phyloP scores from a whole-genome alignment of 2,797 vertebrate genomes.

The Sorex maritimensis region DNA sequence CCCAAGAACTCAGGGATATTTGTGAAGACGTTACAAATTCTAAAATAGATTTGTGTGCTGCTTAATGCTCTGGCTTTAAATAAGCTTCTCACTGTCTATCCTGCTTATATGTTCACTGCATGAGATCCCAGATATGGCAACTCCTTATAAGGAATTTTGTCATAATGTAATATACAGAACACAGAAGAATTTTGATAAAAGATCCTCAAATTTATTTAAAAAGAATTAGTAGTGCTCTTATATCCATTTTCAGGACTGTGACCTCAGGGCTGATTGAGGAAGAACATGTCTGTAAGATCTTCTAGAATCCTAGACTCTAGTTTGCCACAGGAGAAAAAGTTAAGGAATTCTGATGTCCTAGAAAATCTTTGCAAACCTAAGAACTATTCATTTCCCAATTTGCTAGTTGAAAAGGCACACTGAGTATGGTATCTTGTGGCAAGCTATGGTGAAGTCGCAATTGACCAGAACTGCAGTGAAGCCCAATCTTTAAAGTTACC shows the following conservation, averaged over 20 bases:
- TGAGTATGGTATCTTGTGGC: not conserved
- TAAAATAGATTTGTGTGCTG: not conserved
- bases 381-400: conserved; percentile 19
- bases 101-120: conserved; percentile 9
- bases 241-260: conserved; percentile 6
- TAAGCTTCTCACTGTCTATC: not conserved
- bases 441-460: not conserved
- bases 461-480: not conserved
- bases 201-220: not conserved
- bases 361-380: conserved; percentile 27
- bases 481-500: not conserved
- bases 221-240: conserved; percentile 1
- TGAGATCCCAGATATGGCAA: conserved; percentile 56
- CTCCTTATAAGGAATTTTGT: conserved; percentile 42
- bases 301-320: not conserved
- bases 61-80: not conserved
- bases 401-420: conserved; percentile 11
- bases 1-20: not conserved
- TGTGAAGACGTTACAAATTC: not conserved
- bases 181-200: conserved; percentile 62
- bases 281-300: conserved; percentile 1
- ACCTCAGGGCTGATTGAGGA: not conserved
- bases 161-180: conserved; percentile 33
- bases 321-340: conserved; percentile 25
- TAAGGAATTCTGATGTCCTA: conserved; percentile 12